Base-by-base conservation (phyloP, 2,888 invertebrate species). In the Eupithecia inturbata region DNA sequence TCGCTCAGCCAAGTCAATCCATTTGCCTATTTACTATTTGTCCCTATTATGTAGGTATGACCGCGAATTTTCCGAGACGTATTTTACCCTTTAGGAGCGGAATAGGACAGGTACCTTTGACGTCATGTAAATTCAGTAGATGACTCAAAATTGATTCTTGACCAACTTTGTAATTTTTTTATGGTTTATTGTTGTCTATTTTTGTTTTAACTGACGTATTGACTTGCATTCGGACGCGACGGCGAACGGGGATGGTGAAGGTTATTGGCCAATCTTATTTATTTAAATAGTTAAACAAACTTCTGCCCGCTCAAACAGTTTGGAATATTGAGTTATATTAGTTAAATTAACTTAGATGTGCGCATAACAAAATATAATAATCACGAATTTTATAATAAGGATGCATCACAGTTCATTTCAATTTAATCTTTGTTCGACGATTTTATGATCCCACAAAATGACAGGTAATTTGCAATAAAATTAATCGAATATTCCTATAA, bases 121-220 rank as follows among this genome's bases (percentile, higher is more conserved):
- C 78, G 77, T 77, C 71, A 66, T 69, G 49, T 22, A 45, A 62
- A 69, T 69, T 72, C 66, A 12, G n/a, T 36, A 19, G 62, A 26
- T 70, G 57, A 64, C 26, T 22, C 41, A 41, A 33, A 45, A 74
- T 73, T n/a, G 66, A 28, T 77, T 72, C 70, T 60, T 75, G 62
- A 49, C 77, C 75, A 74, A 70, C 7, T 77, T 22, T 67, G 63
- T 28, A n/a, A 62, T 31, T 45, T 68, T 75, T 69, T n/a, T 75
- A 70, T 69, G 57, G 26, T 12, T 26, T 57, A 57, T 57, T 57
- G 57, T 57, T 26, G 14, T 57, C 57, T 57, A 57, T 26, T 5
- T 57, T 57, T 57, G 57, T 26, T 26, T 57, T 12, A 26, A 57
- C 26, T 26, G 57, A 57, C 26, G 4, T 26, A 22, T 22, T 53